Evolutionary conservation across 2,888 invertebrate species (phyloP), one percentile per base, ranked within the genome.

Genomic region (Mimumesa dahlbomi): DNA sequence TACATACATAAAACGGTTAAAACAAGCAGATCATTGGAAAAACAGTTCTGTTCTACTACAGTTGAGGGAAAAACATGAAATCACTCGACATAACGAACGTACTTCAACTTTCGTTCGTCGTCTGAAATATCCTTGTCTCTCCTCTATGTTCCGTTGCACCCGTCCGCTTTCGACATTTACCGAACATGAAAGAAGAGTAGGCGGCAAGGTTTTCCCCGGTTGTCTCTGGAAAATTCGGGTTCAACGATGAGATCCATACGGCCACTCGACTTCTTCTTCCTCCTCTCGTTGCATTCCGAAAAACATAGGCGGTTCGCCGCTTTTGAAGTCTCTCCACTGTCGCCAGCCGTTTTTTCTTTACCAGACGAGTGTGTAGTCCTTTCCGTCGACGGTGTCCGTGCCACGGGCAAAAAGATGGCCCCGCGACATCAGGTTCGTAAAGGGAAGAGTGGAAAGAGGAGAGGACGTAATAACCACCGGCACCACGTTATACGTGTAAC

Each of bases 211-310:
- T 25, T 53, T 25, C 40, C n/a, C 22, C 31, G 19, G 34, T 45
- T 13, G 34, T 52, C 42, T 38, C 31, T 2, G 25, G 18, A 36
- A 59, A 61, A 61, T 45, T 38, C 21, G 22, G 2, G 21, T 38
- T 22, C 42, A 42, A 54, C 76, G 79, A 79, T 69, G 66, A 46
- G 65, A 65, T 67, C 79, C 79, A 76, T 81, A 74, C 76, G 76
- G 54, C 76, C 79, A 79, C 79, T 80, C 68, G 73, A 76, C 76
- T 67, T 63, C 61, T 38, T 71, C 76, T 67, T 63, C 61, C 34
- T 71, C 52, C 58, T 54, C 38, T 25, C 54, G 22, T 11, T 40
- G 18, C 21, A 61, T 43, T 43, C 36, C 59, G 40, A 18, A 56
- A 58, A 73, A 50, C 25, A 13, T 36, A 56, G 14, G 45, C 57